Conservation (phyloP, 2,113 vertebrate genomes). For the Dissostichus mawsoni region DNA sequence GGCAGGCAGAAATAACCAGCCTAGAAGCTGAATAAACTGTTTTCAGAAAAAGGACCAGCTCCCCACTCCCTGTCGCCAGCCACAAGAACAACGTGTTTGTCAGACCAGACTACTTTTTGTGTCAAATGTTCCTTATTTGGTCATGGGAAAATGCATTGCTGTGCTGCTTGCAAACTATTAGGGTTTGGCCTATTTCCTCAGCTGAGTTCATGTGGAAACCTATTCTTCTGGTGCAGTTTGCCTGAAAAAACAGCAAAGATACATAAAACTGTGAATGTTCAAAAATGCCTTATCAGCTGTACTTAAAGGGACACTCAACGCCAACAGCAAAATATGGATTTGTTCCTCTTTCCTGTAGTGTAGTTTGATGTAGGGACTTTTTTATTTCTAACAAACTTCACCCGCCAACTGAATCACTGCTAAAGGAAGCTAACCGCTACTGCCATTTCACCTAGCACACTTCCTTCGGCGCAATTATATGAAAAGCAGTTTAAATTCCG, state of each 20-base stretch:
- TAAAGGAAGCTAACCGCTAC: too few relatives aligned
- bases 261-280: not conserved
- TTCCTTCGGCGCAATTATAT: too few relatives aligned
- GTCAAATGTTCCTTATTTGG: constrained; percentile 1
- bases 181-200: not conserved
- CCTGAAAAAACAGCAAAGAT: not conserved
- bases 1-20: constrained; percentile 90
- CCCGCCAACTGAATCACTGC: not conserved
- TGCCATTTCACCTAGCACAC: too few relatives aligned
- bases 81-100: constrained; percentile 28
- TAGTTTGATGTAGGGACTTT: too few relatives aligned
- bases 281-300: not conserved
- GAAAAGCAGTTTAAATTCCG: too few relatives aligned
- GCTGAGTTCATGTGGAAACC: constrained; percentile 4
- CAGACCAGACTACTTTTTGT: not conserved
- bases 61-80: constrained; percentile 11
- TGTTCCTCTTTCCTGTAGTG: too few relatives aligned
- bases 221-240: not conserved
- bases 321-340: too few relatives aligned
- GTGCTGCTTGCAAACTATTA: not conserved
- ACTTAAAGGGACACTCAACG: not conserved
- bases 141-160: not conserved
- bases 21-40: constrained; percentile 84
- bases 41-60: constrained; percentile 8
- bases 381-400: not conserved